These are phyloP conservation scores for Neodiprion lecontei DNA, from an alignment of 1,140 invertebrate species.

Conservation along the genomic window DNA sequence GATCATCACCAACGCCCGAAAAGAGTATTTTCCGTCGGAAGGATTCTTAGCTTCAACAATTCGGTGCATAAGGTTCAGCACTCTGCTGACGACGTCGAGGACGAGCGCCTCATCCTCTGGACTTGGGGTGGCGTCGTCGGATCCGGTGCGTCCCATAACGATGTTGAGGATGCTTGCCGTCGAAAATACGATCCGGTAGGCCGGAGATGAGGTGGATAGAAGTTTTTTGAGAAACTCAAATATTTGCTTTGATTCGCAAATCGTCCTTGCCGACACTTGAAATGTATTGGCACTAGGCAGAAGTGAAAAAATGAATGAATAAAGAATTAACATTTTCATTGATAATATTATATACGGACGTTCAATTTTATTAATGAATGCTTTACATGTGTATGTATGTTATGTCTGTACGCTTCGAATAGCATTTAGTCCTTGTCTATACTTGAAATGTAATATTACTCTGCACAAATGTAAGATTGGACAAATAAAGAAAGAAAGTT, in stretches of 20 bases:
- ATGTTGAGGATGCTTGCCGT: not conserved
- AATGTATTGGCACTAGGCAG: not conserved
- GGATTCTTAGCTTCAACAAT: not conserved
- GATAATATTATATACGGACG: too few relatives aligned
- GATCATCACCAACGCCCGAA: not conserved
- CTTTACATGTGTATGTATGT: too few relatives aligned
- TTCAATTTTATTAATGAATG: too few relatives aligned
- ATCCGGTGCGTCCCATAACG: not conserved
- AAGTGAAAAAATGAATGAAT: not conserved
- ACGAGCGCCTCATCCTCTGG: too few relatives aligned
- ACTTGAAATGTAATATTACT: too few relatives aligned
- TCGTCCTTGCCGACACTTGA: not conserved
- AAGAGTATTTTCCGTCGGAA: not conserved
- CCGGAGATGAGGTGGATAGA: not conserved
- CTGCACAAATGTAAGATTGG: too few relatives aligned
- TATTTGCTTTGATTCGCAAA: not conserved
- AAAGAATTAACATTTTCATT: not conserved
- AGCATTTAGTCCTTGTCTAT: too few relatives aligned
- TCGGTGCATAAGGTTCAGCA: not conserved
- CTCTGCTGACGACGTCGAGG: not conserved
- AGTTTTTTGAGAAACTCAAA: not conserved
- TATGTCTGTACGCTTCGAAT: too few relatives aligned
- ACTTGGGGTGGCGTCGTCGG: too few relatives aligned
- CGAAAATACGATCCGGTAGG: not conserved
- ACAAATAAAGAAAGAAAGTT: slow-evolving; percentile 16